Percentiles rank a stretch among this genome's conserved stretches.
phyloP scores from a whole-genome alignment of 2,797 vertebrate species.

The Melanotaenia pygmaea region DNA sequence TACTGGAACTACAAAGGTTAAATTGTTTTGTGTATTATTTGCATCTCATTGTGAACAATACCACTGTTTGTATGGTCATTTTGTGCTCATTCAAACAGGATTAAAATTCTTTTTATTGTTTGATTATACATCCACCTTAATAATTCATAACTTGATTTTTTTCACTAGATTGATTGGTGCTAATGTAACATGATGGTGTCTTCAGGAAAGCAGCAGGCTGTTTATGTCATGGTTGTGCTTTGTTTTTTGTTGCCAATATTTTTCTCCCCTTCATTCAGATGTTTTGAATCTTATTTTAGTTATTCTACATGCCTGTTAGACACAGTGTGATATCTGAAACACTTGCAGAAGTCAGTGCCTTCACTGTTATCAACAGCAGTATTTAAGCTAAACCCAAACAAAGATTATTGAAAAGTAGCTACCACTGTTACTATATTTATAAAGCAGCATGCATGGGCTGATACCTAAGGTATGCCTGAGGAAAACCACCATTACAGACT shows the following conservation, averaged over 20 bases:
- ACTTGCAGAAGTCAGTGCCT: not conserved
- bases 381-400: not conserved
- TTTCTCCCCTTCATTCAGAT: too few relatives aligned
- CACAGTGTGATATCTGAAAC: not conserved
- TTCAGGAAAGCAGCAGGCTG: too few relatives aligned
- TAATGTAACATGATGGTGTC: too few relatives aligned
- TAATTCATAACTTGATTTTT: too few relatives aligned
- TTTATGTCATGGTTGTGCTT: too few relatives aligned
- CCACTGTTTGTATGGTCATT: not conserved
- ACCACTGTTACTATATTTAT: not conserved
- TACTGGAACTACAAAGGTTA: slow-evolving; percentile 2
- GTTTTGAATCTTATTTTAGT: not conserved
- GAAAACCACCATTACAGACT: not conserved
- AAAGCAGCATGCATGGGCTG: not conserved
- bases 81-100: too few relatives aligned
- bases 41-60: not conserved
- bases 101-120: too few relatives aligned
- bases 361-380: not conserved
- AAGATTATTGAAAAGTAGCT: not conserved
- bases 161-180: too few relatives aligned
- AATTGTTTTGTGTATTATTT: not conserved
- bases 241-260: too few relatives aligned
- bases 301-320: not conserved
- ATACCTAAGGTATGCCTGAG: not conserved
- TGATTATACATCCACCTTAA: too few relatives aligned